These are phyloP conservation scores for Drosophila fungiperda DNA, from an alignment of 2,888 invertebrate species.

Conservation along the genomic window DNA sequence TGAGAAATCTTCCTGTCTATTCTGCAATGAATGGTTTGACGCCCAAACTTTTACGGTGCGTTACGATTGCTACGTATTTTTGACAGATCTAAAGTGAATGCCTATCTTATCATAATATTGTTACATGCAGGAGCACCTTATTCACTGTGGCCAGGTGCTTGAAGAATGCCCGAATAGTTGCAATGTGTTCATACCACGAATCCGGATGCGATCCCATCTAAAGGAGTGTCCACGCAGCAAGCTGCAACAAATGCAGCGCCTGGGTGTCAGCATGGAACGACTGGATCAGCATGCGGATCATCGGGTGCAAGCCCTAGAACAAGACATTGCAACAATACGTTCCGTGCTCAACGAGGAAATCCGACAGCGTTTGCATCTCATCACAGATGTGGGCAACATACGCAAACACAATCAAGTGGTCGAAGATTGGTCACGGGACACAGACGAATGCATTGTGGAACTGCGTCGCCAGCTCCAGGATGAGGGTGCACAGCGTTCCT, in stretches of 20 bases:
- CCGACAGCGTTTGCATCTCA: constrained; percentile 83
- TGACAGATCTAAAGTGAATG: not conserved
- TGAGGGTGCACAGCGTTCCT: constrained; percentile 86
- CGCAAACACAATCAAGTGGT: constrained; percentile 84
- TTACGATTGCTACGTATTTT: not conserved
- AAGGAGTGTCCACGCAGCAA: constrained; percentile 85
- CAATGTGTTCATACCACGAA: constrained; percentile 89
- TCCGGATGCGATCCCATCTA: constrained; percentile 87
- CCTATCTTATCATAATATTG: not conserved
- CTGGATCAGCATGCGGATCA: constrained; percentile 72
- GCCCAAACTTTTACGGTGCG: constrained; percentile 88
- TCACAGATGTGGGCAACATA: constrained; percentile 84
- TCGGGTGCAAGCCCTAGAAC: constrained; percentile 78
- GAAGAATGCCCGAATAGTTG: constrained; percentile 90
- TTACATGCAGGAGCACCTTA: constrained; percentile 87
- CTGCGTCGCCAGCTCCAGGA: constrained; percentile 86
- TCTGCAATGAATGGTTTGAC: constrained; percentile 89
- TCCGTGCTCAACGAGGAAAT: constrained; percentile 85
- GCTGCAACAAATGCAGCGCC: constrained; percentile 35
- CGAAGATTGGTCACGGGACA: constrained; percentile 83
- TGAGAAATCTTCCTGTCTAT: constrained; percentile 88
- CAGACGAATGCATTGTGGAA: constrained; percentile 84
- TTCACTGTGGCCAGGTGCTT: constrained; percentile 90
- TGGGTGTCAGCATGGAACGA: constrained; percentile 64
- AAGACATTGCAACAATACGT: constrained; percentile 76